Evolutionary conservation across 2,113 vertebrate genomes (phyloP).

Genomic region (Odobenus rosmarus): DNA sequence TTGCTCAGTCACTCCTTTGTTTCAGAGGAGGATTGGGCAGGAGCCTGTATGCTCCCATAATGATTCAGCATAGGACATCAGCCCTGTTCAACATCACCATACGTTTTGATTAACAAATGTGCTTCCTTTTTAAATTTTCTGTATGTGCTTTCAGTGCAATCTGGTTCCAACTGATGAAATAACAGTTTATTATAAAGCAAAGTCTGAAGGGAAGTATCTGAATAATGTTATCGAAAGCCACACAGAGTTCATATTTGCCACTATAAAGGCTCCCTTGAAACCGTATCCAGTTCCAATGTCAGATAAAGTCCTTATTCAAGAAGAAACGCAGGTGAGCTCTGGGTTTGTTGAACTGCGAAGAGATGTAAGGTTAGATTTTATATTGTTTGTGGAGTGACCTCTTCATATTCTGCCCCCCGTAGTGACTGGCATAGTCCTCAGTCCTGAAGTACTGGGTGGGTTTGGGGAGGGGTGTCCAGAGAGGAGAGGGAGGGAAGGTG

Average conservation of each 20-base stretch:
- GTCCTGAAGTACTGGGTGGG: not conserved
- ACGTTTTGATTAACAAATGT: not conserved
- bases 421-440: not conserved
- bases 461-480: not conserved
- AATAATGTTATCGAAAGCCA: slow-evolving; percentile 92
- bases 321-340: slow-evolving; percentile 92
- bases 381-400: not conserved
- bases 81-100: not conserved
- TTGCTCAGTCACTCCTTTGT: not conserved
- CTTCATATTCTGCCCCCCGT: not conserved
- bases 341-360: not conserved
- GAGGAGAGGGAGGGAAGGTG: not conserved
- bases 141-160: slow-evolving; percentile 86
- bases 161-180: slow-evolving; percentile 97
- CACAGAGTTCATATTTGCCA: slow-evolving; percentile 94
- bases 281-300: slow-evolving; percentile 90
- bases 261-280: slow-evolving; percentile 93
- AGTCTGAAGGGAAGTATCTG: slow-evolving; percentile 92
- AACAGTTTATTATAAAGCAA: slow-evolving; percentile 90
- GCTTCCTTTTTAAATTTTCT: not conserved
- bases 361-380: not conserved
- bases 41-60: not conserved
- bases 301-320: slow-evolving; percentile 92
- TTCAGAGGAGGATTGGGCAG: too few species aligned
- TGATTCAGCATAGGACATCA: not conserved